Base-by-base conservation (phyloP, 2,797 vertebrate species). In the Malacoctenus gilli region DNA sequence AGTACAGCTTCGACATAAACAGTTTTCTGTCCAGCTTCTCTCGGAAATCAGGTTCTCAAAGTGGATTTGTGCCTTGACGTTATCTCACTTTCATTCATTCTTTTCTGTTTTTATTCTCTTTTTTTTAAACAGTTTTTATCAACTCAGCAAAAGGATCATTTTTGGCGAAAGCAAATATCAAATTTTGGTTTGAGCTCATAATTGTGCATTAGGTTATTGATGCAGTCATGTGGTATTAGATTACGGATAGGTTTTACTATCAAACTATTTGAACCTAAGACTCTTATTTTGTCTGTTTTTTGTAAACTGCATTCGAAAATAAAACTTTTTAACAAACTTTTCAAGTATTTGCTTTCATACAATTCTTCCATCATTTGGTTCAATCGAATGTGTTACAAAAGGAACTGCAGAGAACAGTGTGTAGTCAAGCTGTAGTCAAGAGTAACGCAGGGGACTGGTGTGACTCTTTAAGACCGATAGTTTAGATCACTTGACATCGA, bases 171-270 rank as follows among this genome's bases (percentile, higher is more conserved):
- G 30, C 52, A 52, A 50, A 64, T 46, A 3, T n/a, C n/a, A n/a
- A n/a, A 35, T 76, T 61, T 72, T 59, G 63, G 8, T 40, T 50
- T 25, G 11, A 39, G n/a, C 47, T 71, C 8, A 49, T 52, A 55
- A 62, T 40, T 53, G 59, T 60, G 47, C 31, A 59, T 31, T n/a
- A 4, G 14, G 39, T 72, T 58, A 43, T 43, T 31, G 22, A 57
- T 76, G 51, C 61, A 59, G n/a, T n/a, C n/a, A 57, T 67, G 49
- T 43, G 34, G 4, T 39, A 48, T 77, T 66, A 49, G 50, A 31
- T 61, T 59, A 72, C 50, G 56, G 91, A 92, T 92, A 89, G 91
- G 92, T 93, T 93, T 91, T 91, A 93, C 92, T 92, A 92, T 92
- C 91, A 47, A 5, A 59, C 18, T 77, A 30, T 68, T 70, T 35